Percentiles rank a stretch among this genome's conserved stretches.
Evolutionary conservation across 1,140 invertebrate genomes (phyloP).

Genomic region (Eulimnadia texana): DNA sequence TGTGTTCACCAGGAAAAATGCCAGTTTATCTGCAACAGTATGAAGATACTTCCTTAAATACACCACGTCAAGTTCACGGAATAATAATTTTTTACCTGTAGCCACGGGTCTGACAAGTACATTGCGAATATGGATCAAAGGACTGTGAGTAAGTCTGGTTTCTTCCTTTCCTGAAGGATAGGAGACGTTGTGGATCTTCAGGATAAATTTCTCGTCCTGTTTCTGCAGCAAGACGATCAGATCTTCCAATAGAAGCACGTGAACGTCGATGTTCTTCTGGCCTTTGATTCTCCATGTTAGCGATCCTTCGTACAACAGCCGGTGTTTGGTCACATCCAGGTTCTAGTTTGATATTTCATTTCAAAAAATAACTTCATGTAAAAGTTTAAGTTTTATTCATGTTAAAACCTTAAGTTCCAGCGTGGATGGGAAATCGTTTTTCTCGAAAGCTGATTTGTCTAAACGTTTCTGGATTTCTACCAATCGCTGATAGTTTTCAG

Average conservation of each 20-base stretch:
- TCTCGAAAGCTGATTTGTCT: slow-evolving; percentile 57
- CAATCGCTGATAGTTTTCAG: slow-evolving; percentile 76
- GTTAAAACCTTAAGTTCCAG: slow-evolving; percentile 44
- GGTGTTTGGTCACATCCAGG: slow-evolving; percentile 65
- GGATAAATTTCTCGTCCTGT: slow-evolving; percentile 66
- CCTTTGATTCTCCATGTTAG: slow-evolving; percentile 52
- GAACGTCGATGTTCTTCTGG: slow-evolving; percentile 64
- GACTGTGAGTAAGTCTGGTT: slow-evolving; percentile 40
- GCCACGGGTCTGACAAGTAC: slow-evolving; percentile 61
- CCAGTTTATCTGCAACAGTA: slow-evolving; percentile 53
- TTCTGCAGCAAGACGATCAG: slow-evolving; percentile 75
- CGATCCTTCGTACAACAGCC: slow-evolving; percentile 70
- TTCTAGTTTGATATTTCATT: not conserved
- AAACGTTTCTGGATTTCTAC: slow-evolving; percentile 72
- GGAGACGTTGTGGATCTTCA: slow-evolving; percentile 53
- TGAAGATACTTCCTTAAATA: not conserved
- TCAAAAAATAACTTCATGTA: no score
- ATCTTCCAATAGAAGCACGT: slow-evolving; percentile 74
- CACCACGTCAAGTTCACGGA: no score
- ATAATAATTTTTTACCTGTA: slow-evolving; percentile 39
- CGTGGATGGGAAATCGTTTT: slow-evolving; percentile 40
- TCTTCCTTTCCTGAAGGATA: slow-evolving; percentile 32
- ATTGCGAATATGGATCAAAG: slow-evolving; percentile 56
- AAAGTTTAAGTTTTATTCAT: not conserved
- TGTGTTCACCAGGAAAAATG: slow-evolving; percentile 71